Evolutionary conservation across 2,113 vertebrate species (phyloP).

Genomic region (Dinomys branickii): DNA sequence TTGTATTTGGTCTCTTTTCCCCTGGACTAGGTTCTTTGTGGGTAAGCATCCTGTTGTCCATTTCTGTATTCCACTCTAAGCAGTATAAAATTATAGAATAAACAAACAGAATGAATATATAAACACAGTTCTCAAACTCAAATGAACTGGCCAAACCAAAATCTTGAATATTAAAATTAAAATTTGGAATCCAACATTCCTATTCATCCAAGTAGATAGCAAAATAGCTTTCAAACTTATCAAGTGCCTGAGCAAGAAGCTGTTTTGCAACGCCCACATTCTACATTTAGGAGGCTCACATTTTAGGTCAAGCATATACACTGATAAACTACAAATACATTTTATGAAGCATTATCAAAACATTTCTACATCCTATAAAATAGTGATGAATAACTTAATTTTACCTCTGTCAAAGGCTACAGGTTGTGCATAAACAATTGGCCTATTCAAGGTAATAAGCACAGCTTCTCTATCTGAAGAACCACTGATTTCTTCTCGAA

Average conservation of each 20-base stretch:
- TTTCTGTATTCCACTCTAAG: neutral
- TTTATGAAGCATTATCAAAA: neutral
- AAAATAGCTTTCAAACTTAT: conserved; percentile 28
- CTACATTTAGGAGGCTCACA: neutral
- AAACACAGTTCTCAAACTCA: neutral
- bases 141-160: neutral
- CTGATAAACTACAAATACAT: neutral
- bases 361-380: neutral
- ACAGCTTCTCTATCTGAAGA: conserved; percentile 98
- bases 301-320: neutral
- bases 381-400: neutral
- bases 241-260: neutral
- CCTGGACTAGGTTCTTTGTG: neutral
- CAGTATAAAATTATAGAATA: neutral
- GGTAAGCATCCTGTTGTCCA: neutral
- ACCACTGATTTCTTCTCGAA: conserved; percentile 97
- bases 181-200: neutral
- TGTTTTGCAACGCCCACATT: neutral
- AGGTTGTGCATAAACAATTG: conserved; percentile 97
- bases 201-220: neutral
- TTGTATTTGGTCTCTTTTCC: neutral
- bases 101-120: no score
- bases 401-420: conserved; percentile 99
- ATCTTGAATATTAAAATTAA: neutral
- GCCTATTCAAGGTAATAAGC: conserved; percentile 97